A percentile compares a stretch with the other conserved stretches of the same genome.
These are phyloP conservation scores for Cynaeus angustus DNA, from an alignment of 2,888 invertebrate genomes.

Conservation along the genomic window DNA sequence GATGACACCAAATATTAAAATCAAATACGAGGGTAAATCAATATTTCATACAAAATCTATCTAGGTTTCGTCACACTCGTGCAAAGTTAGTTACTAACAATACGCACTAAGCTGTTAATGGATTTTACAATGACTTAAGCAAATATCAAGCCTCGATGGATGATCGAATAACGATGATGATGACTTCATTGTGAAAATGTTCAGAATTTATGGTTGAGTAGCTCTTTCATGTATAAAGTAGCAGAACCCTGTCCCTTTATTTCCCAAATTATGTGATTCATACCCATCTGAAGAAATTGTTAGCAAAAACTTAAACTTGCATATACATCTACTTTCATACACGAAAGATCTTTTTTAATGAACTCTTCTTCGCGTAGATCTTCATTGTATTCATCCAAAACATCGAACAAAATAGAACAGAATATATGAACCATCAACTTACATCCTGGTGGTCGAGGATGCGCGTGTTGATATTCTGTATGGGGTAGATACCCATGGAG, in stretches of 20 bases:
- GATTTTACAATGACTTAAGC: constrained; percentile 39
- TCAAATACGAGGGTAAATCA: constrained; percentile 17
- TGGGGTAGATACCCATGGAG: constrained; percentile 92
- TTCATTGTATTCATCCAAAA: not conserved
- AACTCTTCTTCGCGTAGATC: too few relatives aligned
- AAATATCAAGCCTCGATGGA: constrained; percentile 41
- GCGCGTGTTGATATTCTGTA: constrained; percentile 90
- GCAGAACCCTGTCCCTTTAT: too few relatives aligned
- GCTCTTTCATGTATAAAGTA: constrained; percentile 13
- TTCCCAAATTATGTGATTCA: too few relatives aligned
- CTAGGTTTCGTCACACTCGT: constrained; percentile 39
- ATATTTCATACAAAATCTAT: constrained; percentile 11
- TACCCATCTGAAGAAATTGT: too few relatives aligned
- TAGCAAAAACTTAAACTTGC: too few relatives aligned
- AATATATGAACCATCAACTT: constrained; percentile 75
- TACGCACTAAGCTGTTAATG: constrained; percentile 45
- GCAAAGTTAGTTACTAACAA: constrained; percentile 46
- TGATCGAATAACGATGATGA: constrained; percentile 24
- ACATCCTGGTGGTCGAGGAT: constrained; percentile 92
- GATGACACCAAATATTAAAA: constrained; percentile 5
- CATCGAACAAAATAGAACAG: constrained; percentile 9
- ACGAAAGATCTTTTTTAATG: not conserved
- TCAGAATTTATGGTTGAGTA: constrained; percentile 3
- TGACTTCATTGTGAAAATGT: constrained; percentile 41
- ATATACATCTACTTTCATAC: not conserved